phyloP scores from a whole-genome alignment of 2,888 invertebrate species.

The Diplolepis rosae region DNA sequence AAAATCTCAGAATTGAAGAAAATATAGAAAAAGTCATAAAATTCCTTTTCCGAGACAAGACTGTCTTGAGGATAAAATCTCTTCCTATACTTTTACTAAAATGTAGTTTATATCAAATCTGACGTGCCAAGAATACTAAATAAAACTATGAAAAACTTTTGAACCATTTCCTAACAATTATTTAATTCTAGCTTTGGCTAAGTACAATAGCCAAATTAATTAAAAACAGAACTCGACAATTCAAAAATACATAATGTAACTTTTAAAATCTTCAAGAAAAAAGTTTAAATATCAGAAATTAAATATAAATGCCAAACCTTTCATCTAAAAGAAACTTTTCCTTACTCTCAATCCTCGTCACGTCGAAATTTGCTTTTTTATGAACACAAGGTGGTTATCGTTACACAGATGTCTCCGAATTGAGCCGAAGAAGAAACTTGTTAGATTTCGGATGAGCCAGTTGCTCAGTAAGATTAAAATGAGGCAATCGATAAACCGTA shows the following conservation, averaged over 20 bases:
- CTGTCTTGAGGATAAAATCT: constrained; percentile 23
- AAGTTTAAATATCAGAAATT: not conserved
- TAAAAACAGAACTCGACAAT: not conserved
- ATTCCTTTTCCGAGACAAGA: not conserved
- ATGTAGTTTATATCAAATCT: not conserved
- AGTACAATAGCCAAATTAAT: not conserved
- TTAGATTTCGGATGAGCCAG: constrained; percentile 97
- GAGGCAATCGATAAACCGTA: constrained; percentile 89
- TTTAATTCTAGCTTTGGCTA: not conserved
- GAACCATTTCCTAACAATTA: not conserved
- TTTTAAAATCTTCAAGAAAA: not conserved
- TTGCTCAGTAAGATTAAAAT: constrained; percentile 96
- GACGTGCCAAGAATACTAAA: not conserved
- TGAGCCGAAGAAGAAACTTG: constrained; percentile 93
- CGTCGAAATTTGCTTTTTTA: constrained; percentile 26
- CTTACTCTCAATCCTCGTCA: not conserved
- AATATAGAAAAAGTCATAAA: not conserved
- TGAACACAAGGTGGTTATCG: constrained; percentile 25
- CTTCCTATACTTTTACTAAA: too few species aligned
- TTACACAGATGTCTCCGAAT: constrained; percentile 97
- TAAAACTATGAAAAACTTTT: not conserved
- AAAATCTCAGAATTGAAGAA: not conserved
- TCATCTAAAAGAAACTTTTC: not conserved
- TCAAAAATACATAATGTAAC: too few species aligned
- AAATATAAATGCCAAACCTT: not conserved